These are phyloP conservation scores for Drosophila recens DNA, from an alignment of 2,888 invertebrate species.

Conservation along the genomic window DNA sequence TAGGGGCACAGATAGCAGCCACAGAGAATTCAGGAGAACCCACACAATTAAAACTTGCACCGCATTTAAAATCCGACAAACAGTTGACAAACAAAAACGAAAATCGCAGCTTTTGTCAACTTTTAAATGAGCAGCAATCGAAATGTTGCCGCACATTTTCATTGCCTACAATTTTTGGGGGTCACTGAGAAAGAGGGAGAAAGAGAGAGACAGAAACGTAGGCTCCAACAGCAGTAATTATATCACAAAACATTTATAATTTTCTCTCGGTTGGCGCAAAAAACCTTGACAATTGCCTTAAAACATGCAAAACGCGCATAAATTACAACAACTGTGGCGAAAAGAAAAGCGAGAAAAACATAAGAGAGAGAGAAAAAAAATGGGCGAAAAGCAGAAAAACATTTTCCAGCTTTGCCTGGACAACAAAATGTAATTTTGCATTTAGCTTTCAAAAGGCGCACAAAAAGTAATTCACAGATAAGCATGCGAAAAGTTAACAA, in stretches of 20 bases:
- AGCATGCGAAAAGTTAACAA: slow-evolving; percentile 47
- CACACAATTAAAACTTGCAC: slow-evolving; percentile 54
- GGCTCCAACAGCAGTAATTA: slow-evolving; percentile 69
- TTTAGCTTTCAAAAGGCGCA: slow-evolving; percentile 59
- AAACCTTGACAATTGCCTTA: slow-evolving; percentile 82
- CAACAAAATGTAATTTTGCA: slow-evolving; percentile 63
- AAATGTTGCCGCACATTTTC: slow-evolving; percentile 31
- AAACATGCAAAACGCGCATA: slow-evolving; percentile 82
- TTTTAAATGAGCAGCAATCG: slow-evolving; percentile 34
- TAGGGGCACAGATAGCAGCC: slow-evolving; percentile 37
- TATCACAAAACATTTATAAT: slow-evolving; percentile 72
- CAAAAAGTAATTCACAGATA: slow-evolving; percentile 64
- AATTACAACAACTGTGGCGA: slow-evolving; percentile 64
- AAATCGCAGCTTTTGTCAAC: slow-evolving; percentile 26
- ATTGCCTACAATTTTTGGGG: slow-evolving; percentile 31
- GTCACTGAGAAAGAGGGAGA: slow-evolving; percentile 12
- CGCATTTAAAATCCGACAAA: slow-evolving; percentile 20
- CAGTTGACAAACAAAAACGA: slow-evolving; percentile 51
- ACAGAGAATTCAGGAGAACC: slow-evolving; percentile 38
- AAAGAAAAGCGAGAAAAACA: slow-evolving; percentile 10
- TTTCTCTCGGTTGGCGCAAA: slow-evolving; percentile 44
- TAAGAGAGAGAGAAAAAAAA: not conserved
- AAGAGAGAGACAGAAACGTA: not conserved
- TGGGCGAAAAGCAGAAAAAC: slow-evolving; percentile 34
- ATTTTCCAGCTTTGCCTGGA: slow-evolving; percentile 34